These are phyloP conservation scores for Cyrtonyx montezumae DNA, from an alignment of 2,113 vertebrate species.

Conservation along the genomic window DNA sequence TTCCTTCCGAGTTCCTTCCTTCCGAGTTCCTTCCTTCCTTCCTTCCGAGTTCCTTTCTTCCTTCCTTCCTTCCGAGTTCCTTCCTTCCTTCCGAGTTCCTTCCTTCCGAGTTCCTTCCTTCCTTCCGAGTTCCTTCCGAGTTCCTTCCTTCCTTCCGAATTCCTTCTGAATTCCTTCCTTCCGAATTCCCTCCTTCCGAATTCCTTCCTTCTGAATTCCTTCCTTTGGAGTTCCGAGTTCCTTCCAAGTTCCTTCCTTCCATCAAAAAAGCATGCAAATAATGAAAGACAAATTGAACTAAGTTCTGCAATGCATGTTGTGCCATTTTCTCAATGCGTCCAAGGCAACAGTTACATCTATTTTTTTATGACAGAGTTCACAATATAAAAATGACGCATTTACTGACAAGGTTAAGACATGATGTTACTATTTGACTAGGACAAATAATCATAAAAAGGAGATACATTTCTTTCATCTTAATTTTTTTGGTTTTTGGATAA, in stretches of 20 bases:
- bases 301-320: not conserved
- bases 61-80: too few relatives aligned
- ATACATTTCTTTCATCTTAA: fast-evolving
- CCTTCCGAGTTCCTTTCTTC: too few relatives aligned
- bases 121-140: too few relatives aligned
- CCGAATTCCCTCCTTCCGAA: fast-evolving
- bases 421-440: not conserved
- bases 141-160: not conserved
- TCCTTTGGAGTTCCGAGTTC: too few relatives aligned
- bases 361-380: not conserved
- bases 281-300: not conserved
- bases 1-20: not conserved
- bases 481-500: not conserved
- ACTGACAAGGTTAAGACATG: not conserved
- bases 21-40: not conserved
- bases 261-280: not conserved
- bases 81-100: not conserved
- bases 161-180: too few relatives aligned
- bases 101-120: not conserved
- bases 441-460: not conserved
- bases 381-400: not conserved
- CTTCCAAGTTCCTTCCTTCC: not conserved
- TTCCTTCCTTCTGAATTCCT: too few relatives aligned
- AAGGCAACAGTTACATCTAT: not conserved
- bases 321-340: not conserved